Conservation (phyloP, 1,140 invertebrate genomes). For the Leptoteleia sp. region DNA sequence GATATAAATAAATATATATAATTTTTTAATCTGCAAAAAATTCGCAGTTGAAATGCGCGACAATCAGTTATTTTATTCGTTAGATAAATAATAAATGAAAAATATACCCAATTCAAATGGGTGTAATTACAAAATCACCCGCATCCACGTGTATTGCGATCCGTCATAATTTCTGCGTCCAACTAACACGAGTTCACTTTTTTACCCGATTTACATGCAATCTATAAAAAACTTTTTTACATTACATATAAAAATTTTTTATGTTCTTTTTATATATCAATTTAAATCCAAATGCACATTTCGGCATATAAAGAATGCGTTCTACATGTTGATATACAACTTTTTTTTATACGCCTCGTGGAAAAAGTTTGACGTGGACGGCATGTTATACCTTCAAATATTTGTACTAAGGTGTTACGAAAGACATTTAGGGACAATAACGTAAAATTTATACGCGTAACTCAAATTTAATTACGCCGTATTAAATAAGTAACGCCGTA, state of each 20-base stretch:
- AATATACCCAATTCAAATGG: too few species aligned
- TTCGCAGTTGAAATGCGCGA: too few species aligned
- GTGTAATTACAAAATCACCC: too few species aligned
- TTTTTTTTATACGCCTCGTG: slow-evolving; percentile 37
- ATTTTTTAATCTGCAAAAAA: too few species aligned
- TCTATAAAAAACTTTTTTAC: slow-evolving; percentile 46
- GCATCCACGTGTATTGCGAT: slow-evolving; percentile 1
- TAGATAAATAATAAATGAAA: too few species aligned
- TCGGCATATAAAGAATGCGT: slow-evolving; percentile 18
- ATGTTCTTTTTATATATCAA: slow-evolving; percentile 47
- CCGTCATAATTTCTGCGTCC: slow-evolving; percentile 18
- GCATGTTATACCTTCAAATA: slow-evolving; percentile 17
- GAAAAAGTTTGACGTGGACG: slow-evolving; percentile 36
- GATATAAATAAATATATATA: too few species aligned
- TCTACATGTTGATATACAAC: slow-evolving; percentile 45
- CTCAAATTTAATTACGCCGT: slow-evolving; percentile 42
- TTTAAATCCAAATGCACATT: slow-evolving; percentile 47
- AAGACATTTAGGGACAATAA: slow-evolving; percentile 36
- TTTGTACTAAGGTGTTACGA: slow-evolving; percentile 26
- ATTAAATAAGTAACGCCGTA: slow-evolving; percentile 18
- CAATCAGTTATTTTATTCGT: too few species aligned
- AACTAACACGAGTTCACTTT: slow-evolving; percentile 9
- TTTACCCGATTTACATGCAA: slow-evolving; percentile 23
- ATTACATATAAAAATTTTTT: slow-evolving; percentile 39
- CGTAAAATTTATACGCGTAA: slow-evolving; percentile 36